Evolutionary conservation across 2,113 vertebrate genomes (phyloP).

Genomic region (Xiphorhynchus elegans): DNA sequence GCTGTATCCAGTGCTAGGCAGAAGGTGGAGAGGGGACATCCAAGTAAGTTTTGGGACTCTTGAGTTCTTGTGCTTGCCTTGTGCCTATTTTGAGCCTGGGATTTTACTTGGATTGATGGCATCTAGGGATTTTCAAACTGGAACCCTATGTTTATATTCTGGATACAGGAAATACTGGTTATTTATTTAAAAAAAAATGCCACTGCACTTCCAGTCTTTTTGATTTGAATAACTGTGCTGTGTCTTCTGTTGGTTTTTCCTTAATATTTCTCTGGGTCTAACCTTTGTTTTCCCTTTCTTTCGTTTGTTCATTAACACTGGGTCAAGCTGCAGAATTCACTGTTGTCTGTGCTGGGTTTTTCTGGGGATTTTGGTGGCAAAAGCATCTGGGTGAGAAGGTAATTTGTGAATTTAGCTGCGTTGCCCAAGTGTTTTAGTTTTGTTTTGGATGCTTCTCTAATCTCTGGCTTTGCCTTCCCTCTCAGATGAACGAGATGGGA

Average conservation of each 20-base stretch:
- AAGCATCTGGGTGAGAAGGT: neutral
- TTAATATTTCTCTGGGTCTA: neutral
- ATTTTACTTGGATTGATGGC: neutral
- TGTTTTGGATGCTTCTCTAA: neutral
- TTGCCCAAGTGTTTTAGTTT: neutral
- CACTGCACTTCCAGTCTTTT: neutral
- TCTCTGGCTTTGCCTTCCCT: neutral
- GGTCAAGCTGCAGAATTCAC: neutral
- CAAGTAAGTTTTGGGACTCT: neutral
- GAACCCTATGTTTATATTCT: neutral
- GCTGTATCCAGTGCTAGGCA: accelerated
- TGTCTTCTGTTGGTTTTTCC: neutral
- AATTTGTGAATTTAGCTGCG: neutral
- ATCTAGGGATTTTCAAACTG: neutral
- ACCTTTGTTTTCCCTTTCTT: neutral
- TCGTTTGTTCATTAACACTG: accelerated
- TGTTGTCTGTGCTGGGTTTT: neutral
- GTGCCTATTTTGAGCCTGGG: neutral
- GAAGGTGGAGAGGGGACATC: neutral
- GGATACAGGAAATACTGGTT: neutral
- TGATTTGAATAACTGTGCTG: neutral
- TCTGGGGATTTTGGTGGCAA: neutral
- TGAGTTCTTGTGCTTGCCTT: neutral
- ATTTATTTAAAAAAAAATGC: neutral
- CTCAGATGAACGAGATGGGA: neutral